phyloP scores from a whole-genome alignment of 2,797 vertebrate genomes.

The Clamator glandarius region DNA sequence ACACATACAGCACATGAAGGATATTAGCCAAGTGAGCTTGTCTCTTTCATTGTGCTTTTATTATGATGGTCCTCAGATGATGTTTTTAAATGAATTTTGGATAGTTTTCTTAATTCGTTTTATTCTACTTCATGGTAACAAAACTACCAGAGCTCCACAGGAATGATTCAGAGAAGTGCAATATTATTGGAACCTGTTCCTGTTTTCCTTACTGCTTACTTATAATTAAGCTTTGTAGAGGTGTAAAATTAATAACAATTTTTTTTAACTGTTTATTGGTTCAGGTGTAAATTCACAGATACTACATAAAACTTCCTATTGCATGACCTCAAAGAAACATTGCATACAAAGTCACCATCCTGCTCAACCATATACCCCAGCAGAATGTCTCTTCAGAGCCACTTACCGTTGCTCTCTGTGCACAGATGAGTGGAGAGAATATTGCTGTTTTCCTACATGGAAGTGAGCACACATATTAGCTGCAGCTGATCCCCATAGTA shows the following conservation, averaged over 20 bases:
- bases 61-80: slow-evolving; percentile 81
- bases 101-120: slow-evolving; percentile 83
- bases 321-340: slow-evolving; percentile 38
- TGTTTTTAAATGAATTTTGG: slow-evolving; percentile 85
- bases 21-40: too few relatives aligned
- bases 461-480: not conserved
- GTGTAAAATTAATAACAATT: slow-evolving; percentile 84
- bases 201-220: slow-evolving; percentile 80
- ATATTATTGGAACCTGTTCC: slow-evolving; percentile 77
- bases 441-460: not conserved
- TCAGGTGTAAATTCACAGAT: slow-evolving; percentile 75
- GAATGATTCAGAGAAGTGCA: slow-evolving; percentile 76
- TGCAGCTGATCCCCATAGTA: not conserved
- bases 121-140: slow-evolving; percentile 73
- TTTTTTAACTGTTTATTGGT: too few relatives aligned
- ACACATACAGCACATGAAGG: slow-evolving; percentile 64
- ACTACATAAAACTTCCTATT: slow-evolving; percentile 52
- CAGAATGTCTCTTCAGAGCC: not conserved
- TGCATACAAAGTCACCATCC: not conserved
- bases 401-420: not conserved
- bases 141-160: slow-evolving; percentile 71
- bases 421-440: not conserved
- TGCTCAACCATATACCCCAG: not conserved
- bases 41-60: slow-evolving; percentile 84
- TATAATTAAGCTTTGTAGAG: slow-evolving; percentile 87